Evolutionary conservation across 1,140 invertebrate genomes (phyloP).

Genomic region (Penaeus japonicus): DNA sequence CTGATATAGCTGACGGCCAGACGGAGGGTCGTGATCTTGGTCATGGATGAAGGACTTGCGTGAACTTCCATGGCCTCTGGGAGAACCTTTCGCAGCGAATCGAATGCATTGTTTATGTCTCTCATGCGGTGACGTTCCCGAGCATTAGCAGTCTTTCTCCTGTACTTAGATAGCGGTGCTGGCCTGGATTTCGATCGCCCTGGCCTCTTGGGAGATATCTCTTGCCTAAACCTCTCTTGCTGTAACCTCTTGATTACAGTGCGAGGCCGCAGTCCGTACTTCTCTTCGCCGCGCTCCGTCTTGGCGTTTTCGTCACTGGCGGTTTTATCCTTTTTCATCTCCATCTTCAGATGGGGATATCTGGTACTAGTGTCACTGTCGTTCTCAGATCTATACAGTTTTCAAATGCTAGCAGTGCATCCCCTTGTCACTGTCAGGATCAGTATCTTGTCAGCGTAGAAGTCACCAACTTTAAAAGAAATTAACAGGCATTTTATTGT

Average conservation of each 20-base stretch:
- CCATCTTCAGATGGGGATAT: no score
- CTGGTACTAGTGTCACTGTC: no score
- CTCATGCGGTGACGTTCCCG: conserved; percentile 83
- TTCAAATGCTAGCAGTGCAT: no score
- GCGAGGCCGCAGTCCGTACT: conserved; percentile 67
- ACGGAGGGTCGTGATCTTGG: conserved; percentile 22
- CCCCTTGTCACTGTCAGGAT: no score
- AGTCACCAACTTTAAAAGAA: no score
- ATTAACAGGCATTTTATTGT: no score
- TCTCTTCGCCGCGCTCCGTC: conserved; percentile 15
- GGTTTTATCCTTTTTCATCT: no score
- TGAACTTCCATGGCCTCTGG: conserved; percentile 64
- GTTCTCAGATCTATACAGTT: no score
- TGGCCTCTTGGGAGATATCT: background rate
- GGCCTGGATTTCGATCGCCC: background rate
- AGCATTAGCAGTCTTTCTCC: conserved; percentile 86
- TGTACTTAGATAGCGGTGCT: conserved; percentile 72
- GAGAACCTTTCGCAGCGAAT: background rate
- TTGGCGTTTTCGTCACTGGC: no score
- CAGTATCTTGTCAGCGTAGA: no score
- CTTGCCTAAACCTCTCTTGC: conserved; percentile 60
- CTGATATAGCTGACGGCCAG: conserved; percentile 31
- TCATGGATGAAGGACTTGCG: background rate
- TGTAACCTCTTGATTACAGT: conserved; percentile 67
- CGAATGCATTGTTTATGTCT: conserved; percentile 88